Evolutionary conservation across 2,113 vertebrate genomes (phyloP), one percentile per base, ranked within the genome.

Genomic region (Amphilophus citrinellus): DNA sequence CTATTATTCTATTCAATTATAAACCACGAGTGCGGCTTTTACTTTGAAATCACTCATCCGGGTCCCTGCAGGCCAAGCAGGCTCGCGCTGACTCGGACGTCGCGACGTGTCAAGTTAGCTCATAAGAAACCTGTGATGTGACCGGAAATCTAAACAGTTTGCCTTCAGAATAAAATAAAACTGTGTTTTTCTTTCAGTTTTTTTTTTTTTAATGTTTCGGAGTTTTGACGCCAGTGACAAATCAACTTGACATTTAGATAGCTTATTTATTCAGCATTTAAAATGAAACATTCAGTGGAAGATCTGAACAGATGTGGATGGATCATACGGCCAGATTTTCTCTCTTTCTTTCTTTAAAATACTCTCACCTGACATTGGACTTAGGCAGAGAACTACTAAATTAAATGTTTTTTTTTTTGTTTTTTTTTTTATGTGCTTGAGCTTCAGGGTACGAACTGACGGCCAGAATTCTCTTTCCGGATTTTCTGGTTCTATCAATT

Each of bases 31-130:
- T 56, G 22, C 8, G 39, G 18, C 50, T 77, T 84, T 92, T 91
- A 91, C 88, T 92, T 90, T 93, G 91, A 90, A 91, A 87, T 47
- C 3, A 22, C 22, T 83, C 82, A 94, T 92, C 91, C 91, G 91
- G 91, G 91, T 89, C 60, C 58, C 80, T 65, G 27, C 68, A 66
- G 81, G 76, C 83, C 83, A 80, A 62, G 76, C 71, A 18, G 79
- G 47, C 84, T 89, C 76, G 83, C 80, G 89, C 91, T 90, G 90
- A 91, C 84, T 87, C 82, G 86, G 83, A 82, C 90, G 77, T 93
- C 79, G 10, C 13, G 20, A 66, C 32, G 62, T 53, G 6, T 86
- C 63, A 89, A 91, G 83, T 6, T 79, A 37, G 10, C 1, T 61
- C 1, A 4, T 1, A 30, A 22, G 1, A 76, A 10, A 57, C 11